A percentile compares a stretch with the other conserved stretches of the same genome.
Conservation (phyloP, 1,140 invertebrate genomes). For the Yoshiicerus persimilis region DNA sequence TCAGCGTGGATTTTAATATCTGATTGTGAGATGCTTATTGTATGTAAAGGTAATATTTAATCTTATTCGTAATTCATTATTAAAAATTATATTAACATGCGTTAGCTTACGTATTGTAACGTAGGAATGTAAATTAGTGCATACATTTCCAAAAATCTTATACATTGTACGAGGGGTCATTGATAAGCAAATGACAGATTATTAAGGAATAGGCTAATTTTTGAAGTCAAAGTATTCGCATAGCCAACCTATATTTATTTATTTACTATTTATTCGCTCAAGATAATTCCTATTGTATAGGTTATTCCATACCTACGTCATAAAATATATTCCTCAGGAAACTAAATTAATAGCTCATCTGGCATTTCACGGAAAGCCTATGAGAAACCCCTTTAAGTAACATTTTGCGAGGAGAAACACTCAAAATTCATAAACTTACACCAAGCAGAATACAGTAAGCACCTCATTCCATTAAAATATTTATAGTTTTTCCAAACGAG, state of each 20-base stretch:
- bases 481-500: too few relatives aligned
- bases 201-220: neutral
- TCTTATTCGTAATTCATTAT: neutral
- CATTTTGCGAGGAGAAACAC: too few relatives aligned
- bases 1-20: conserved; percentile 9
- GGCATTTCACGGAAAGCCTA: too few relatives aligned
- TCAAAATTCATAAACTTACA: too few relatives aligned
- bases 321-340: too few relatives aligned
- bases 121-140: neutral
- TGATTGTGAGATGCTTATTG: conserved; percentile 16
- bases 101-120: neutral
- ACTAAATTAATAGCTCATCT: too few relatives aligned
- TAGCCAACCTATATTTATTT: neutral
- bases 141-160: neutral
- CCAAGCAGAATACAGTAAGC: too few relatives aligned
- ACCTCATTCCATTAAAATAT: too few relatives aligned
- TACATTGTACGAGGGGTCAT: neutral
- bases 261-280: neutral
- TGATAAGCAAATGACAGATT: neutral
- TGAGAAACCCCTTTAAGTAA: too few relatives aligned
- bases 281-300: neutral
- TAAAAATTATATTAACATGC: neutral
- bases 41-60: neutral
- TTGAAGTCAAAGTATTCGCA: neutral
- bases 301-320: too few relatives aligned